Evolutionary conservation across 1,140 invertebrate genomes (phyloP), one percentile per base, ranked within the genome.

Genomic region (Microplitis demolitor): DNA sequence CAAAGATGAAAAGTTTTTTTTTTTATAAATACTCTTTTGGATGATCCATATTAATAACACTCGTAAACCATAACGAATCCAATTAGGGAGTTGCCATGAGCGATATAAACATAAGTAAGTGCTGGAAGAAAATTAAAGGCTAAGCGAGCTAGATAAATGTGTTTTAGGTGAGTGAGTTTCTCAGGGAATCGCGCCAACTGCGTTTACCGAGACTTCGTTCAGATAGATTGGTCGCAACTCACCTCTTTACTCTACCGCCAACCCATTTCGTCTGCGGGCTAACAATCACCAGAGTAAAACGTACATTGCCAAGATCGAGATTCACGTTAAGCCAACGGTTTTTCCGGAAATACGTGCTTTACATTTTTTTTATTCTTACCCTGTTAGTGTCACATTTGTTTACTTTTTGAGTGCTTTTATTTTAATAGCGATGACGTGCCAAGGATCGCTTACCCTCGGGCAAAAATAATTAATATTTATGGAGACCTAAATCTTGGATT

Each of bases 391-490:
- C 39, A 45, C 11, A 45, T 45, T 45, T 45, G 11, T 45, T 45
- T 45, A 45, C 1, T 45, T 45, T 24, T 24, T 24, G 24, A 24
- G 24, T 24, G 24, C 24, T 24, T 16, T 56, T 14, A 34, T 8
- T 56, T 62, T 63, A 13, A 70, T 51, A 9, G 64, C 66, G 60
- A 62, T 63, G 63, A 69, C 63, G 73, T 76, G 76, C 71, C 74
- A 77, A 76, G 71, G 75, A 79, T 78, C 78, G 66, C 74, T 81
- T 79, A 80, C 79, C 79, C 24, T 4, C 72, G 71, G 53, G 75
- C 79, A 78, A 76, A 64, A 68, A 74, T 68, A 53, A 73, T 62
- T 39, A 67, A 16, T 60, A 66, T 67, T 53, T 34, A 67, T 67
- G 53, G 51, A 45, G 5, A 4, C 9, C 51, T 14, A 33, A 37